Conservation (phyloP, 2,888 invertebrate genomes). For the Exocentrus adspersus region DNA sequence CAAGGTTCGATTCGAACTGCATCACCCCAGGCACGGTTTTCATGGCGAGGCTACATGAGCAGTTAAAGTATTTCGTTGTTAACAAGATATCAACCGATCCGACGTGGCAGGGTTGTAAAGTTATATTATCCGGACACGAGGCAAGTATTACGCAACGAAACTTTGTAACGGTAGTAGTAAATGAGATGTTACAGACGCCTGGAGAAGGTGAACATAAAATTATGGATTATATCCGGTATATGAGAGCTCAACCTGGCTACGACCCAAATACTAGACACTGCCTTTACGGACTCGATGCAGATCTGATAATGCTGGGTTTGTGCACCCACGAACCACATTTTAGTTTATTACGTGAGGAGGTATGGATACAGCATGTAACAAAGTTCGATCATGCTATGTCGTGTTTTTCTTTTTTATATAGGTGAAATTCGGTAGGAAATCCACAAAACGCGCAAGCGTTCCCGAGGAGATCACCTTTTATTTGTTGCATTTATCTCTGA, state of each 20-base stretch:
- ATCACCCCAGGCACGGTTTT: conserved; percentile 97
- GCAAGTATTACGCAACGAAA: conserved; percentile 63
- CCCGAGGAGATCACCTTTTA: conserved; percentile 94
- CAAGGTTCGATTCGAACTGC: conserved; percentile 96
- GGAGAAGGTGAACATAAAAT: conserved; percentile 99
- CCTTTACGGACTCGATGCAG: conserved; percentile 96
- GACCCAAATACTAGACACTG: conserved; percentile 95
- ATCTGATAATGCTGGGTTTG: conserved; percentile 96
- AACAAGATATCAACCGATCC: conserved; percentile 86
- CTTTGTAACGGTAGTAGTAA: too few species aligned
- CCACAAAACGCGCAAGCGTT: conserved; percentile 72
- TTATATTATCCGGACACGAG: conserved; percentile 93
- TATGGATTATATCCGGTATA: conserved; percentile 96
- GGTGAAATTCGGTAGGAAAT: conserved; percentile 80
- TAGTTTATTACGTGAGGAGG: conserved; percentile 93
- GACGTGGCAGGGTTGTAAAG: conserved; percentile 85
- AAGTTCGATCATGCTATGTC: background rate
- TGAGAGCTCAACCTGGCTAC: conserved; percentile 84
- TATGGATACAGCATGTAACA: conserved; percentile 57
- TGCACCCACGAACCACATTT: conserved; percentile 97
- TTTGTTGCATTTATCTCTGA: conserved; percentile 88
- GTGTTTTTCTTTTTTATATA: conserved; percentile 61
- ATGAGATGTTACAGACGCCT: conserved; percentile 81
- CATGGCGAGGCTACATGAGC: conserved; percentile 89
- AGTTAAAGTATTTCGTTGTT: conserved; percentile 86